Conservation (phyloP, 35 echinoderm and acorn worm genomes). For the Ophiothrix spiculata region DNA sequence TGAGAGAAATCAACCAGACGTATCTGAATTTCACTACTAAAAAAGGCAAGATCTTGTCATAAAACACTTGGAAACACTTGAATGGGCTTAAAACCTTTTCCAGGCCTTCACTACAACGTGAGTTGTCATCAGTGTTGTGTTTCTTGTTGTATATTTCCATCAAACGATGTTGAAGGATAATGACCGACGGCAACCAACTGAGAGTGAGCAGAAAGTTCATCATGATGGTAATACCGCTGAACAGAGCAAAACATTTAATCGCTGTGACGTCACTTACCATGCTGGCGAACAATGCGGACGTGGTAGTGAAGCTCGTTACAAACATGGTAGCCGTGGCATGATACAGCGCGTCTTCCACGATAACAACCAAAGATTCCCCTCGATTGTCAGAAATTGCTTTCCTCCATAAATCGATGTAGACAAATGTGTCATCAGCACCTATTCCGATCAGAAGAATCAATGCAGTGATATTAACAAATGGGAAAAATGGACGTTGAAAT, state of each 20-base stretch:
- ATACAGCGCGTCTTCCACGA: slow-evolving; percentile 46
- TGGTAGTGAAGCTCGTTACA: slow-evolving; percentile 86
- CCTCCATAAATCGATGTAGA: slow-evolving; percentile 70
- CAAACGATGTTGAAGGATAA: slow-evolving; percentile 64
- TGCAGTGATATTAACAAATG: slow-evolving; percentile 61
- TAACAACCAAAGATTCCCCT: not conserved
- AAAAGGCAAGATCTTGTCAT: slow-evolving; percentile 47
- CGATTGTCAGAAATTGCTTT: slow-evolving; percentile 13
- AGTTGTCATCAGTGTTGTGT: no score
- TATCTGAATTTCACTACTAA: slow-evolving; percentile 63
- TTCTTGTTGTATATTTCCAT: no score
- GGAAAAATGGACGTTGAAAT: slow-evolving; percentile 70
- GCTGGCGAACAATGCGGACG: slow-evolving; percentile 65
- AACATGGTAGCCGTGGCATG: slow-evolving; percentile 82
- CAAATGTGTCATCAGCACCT: slow-evolving; percentile 91
- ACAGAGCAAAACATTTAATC: slow-evolving; percentile 68
- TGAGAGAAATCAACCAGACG: slow-evolving; percentile 46
- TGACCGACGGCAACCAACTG: slow-evolving; percentile 73
- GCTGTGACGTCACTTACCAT: slow-evolving; percentile 73
- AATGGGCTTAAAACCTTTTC: not conserved
- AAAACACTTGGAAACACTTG: slow-evolving; percentile 15
- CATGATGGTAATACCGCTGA: slow-evolving; percentile 67
- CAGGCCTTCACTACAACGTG: slow-evolving; percentile 1
- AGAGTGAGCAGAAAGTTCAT: slow-evolving; percentile 77
- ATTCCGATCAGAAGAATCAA: slow-evolving; percentile 68